Evolutionary conservation across 2,888 invertebrate species (phyloP).

Genomic region (Pollenia griseotomentosa): DNA sequence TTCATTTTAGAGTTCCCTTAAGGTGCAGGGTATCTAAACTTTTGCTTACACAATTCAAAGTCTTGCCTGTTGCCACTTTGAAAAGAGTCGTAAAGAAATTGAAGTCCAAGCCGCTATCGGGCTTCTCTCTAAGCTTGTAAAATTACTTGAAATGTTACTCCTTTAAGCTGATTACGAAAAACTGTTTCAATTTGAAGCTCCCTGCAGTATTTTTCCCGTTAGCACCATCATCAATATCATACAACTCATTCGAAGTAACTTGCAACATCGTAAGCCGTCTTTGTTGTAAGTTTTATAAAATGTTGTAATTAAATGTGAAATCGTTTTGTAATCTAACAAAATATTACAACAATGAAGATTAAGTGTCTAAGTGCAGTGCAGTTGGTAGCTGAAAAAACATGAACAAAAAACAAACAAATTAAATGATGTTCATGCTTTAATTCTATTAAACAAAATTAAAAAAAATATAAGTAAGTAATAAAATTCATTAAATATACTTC

Average conservation of each 20-base stretch:
- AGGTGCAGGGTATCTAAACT: too few relatives aligned
- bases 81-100: too few relatives aligned
- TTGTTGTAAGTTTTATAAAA: conserved; percentile 16
- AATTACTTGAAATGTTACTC: too few relatives aligned
- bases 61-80: too few relatives aligned
- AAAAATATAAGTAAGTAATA: conserved; percentile 15
- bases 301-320: conserved; percentile 39
- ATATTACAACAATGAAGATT: conserved; percentile 33
- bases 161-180: too few relatives aligned
- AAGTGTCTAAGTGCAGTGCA: conserved; percentile 38
- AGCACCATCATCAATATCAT: neutral
- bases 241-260: neutral
- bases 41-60: too few relatives aligned
- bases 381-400: neutral
- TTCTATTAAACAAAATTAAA: conserved; percentile 17
- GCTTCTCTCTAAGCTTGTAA: too few relatives aligned
- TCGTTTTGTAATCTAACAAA: conserved; percentile 42
- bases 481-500: conserved; percentile 31
- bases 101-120: too few relatives aligned
- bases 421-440: conserved; percentile 55
- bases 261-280: conserved; percentile 14
- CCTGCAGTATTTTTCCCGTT: neutral
- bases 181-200: too few relatives aligned
- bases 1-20: too few relatives aligned
- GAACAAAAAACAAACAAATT: conserved; percentile 22